Evolutionary conservation across 2,113 vertebrate species (phyloP).

Genomic region (Periophthalmodon schlosseri): DNA sequence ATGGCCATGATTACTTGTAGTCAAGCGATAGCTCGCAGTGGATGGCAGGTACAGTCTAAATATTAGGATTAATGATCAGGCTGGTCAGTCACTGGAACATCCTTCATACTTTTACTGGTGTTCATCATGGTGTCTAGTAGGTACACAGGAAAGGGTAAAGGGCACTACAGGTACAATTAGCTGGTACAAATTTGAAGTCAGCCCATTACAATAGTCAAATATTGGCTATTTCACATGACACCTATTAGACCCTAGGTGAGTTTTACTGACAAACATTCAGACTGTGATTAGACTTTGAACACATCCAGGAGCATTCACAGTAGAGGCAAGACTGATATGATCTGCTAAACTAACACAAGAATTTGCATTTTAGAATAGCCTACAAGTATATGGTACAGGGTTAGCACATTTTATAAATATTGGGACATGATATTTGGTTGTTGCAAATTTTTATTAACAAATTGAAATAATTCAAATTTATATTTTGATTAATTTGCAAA

Average conservation of each 20-base stretch:
- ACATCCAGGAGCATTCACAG: background rate
- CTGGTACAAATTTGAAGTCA: conserved; percentile 21
- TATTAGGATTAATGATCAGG: conserved; percentile 72
- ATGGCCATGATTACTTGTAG: conserved; percentile 67
- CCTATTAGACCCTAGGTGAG: too few species aligned
- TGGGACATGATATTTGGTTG: too few species aligned
- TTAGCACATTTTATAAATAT: background rate
- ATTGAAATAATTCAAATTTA: background rate
- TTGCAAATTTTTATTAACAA: background rate
- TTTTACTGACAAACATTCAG: background rate
- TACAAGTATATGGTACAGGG: background rate
- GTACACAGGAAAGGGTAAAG: conserved; percentile 24
- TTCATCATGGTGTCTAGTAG: conserved; percentile 33
- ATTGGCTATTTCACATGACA: too few species aligned
- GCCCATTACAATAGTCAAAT: background rate
- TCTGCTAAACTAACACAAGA: background rate
- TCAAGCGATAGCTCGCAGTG: conserved; percentile 52
- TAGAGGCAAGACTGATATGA: background rate
- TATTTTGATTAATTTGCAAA: background rate
- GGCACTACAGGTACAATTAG: conserved; percentile 2
- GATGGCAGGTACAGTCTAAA: conserved; percentile 55
- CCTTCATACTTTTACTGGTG: conserved; percentile 47
- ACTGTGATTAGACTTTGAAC: background rate
- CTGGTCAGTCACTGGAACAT: conserved; percentile 57
- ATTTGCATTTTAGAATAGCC: background rate